Conservation (phyloP, 2,797 vertebrate species). For the Spondyliosoma cantharus region DNA sequence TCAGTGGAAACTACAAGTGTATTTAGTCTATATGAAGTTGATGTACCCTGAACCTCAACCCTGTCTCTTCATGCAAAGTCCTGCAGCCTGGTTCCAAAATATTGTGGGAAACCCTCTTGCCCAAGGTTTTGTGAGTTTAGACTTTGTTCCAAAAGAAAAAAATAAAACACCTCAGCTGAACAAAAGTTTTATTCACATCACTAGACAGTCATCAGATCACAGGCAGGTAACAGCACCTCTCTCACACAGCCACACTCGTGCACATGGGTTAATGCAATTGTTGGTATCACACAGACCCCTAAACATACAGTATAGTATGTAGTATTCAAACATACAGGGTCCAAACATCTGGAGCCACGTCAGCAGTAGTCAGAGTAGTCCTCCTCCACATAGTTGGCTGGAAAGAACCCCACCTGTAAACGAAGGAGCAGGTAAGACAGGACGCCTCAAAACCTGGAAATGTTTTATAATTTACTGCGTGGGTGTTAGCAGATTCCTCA, state of each 20-base stretch:
- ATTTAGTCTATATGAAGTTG: too few relatives aligned
- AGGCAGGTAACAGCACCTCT: conserved; percentile 19
- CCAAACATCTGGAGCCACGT: conserved; percentile 52
- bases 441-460: neutral
- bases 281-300: conserved; percentile 18
- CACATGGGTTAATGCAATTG: conserved; percentile 51
- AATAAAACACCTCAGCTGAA: conserved; percentile 16
- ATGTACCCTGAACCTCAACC: too few relatives aligned
- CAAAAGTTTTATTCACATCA: conserved; percentile 70
- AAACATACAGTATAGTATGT: neutral
- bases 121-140: neutral
- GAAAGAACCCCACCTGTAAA: conserved; percentile 91
- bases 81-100: neutral
- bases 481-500: conserved; percentile 64
- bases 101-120: too few relatives aligned
- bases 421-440: conserved; percentile 25
- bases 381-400: conserved; percentile 95
- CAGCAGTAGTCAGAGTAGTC: conserved; percentile 95
- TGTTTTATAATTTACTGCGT: neutral
- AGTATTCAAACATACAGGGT: neutral
- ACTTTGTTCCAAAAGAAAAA: conserved; percentile 3
- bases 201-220: conserved; percentile 42
- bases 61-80: neutral
- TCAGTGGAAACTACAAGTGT: neutral
- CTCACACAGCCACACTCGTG: conserved; percentile 45